Conservation (phyloP, 64 coral and sea anemone species). For the Actinia tenebrosa region DNA sequence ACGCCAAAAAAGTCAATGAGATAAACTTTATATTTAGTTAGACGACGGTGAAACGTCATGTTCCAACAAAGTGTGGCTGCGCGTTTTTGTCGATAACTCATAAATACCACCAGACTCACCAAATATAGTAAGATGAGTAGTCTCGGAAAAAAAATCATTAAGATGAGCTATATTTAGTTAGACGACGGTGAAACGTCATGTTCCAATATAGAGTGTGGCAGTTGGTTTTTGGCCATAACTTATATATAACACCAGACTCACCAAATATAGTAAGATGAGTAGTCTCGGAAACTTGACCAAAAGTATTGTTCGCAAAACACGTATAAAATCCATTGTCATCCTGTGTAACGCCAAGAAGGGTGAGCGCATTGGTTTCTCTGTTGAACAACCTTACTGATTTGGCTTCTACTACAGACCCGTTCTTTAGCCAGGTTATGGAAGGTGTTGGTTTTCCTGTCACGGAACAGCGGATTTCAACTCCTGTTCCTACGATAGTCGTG, state of each 20-base stretch:
- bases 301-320: conserved; percentile 64
- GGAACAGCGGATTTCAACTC: conserved; percentile 59
- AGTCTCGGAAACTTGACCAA: conserved; percentile 45
- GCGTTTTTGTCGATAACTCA: too few relatives aligned
- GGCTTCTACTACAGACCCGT: not conserved
- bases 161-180: too few relatives aligned
- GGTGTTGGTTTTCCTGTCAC: conserved; percentile 54
- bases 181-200: too few relatives aligned
- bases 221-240: too few relatives aligned
- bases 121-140: too few relatives aligned
- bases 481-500: conserved; percentile 68
- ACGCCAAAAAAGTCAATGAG: too few relatives aligned
- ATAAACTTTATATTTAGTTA: too few relatives aligned
- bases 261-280: conserved; percentile 43
- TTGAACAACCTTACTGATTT: not conserved
- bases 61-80: too few relatives aligned
- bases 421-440: conserved; percentile 47
- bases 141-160: too few relatives aligned
- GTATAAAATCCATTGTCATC: conserved; percentile 66
- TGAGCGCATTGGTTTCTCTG: conserved; percentile 29
- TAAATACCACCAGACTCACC: too few relatives aligned
- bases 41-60: too few relatives aligned
- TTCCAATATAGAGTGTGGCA: too few relatives aligned
- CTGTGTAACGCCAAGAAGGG: conserved; percentile 38
- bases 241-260: conserved; percentile 14